phyloP scores from a whole-genome alignment of 2,797 vertebrate genomes.

The Halcyon leucocephala region DNA sequence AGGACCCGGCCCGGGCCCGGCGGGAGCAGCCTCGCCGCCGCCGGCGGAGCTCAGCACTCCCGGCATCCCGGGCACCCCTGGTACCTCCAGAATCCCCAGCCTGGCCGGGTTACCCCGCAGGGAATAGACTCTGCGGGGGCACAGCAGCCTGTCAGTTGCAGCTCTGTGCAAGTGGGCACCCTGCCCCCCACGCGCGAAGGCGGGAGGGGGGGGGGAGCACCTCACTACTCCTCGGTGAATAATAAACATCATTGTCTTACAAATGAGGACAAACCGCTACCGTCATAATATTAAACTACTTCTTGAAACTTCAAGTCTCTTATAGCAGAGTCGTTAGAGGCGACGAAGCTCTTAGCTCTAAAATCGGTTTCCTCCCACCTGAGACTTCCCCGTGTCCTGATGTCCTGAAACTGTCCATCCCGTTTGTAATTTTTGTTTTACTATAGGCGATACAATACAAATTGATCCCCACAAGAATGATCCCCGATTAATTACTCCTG shows the following conservation, averaged over 20 bases:
- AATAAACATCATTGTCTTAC: conserved; percentile 42
- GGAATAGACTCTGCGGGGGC: not conserved
- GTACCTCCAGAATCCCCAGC: too few species aligned
- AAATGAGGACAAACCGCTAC: conserved; percentile 12
- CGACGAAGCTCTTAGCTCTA: not conserved
- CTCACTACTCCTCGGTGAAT: not conserved
- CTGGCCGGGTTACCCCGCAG: not conserved
- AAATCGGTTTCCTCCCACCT: conserved; percentile 12
- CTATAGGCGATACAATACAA: not conserved
- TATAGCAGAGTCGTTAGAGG: not conserved
- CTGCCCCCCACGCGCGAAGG: not conserved
- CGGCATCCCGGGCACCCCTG: not conserved
- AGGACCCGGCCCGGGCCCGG: not conserved
- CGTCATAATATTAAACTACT: not conserved
- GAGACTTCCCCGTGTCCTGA: not conserved
- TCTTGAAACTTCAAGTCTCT: not conserved
- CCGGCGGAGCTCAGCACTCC: too few species aligned
- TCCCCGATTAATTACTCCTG: not conserved
- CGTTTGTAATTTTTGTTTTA: not conserved
- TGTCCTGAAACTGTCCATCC: not conserved
- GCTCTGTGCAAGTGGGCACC: not conserved
- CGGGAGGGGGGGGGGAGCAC: not conserved
- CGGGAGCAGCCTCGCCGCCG: not conserved
- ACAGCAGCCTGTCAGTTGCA: not conserved
- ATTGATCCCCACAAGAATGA: not conserved